A percentile compares a stretch with the other conserved stretches of the same genome.
These are phyloP conservation scores for Aeoliscus strigatus DNA, from an alignment of 2,797 vertebrate genomes.

Conservation along the genomic window DNA sequence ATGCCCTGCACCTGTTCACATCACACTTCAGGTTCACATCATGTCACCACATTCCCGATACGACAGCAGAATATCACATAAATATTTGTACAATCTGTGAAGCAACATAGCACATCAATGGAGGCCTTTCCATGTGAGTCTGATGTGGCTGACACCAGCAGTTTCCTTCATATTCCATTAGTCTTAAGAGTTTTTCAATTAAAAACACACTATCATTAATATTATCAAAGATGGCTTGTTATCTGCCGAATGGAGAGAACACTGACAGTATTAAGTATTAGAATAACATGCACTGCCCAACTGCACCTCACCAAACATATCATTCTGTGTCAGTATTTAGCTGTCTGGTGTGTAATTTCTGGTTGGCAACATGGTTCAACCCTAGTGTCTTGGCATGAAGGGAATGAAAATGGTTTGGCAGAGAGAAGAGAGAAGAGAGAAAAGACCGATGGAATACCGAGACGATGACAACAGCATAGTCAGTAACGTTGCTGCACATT, in stretches of 20 bases:
- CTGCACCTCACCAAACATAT: slow-evolving; percentile 44
- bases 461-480: slow-evolving; percentile 47
- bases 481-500: slow-evolving; percentile 45
- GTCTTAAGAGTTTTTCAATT: too few relatives aligned
- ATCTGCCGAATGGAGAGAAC: slow-evolving; percentile 10
- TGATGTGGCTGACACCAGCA: too few relatives aligned
- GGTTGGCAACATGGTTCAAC: slow-evolving; percentile 31
- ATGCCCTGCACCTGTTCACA: slow-evolving; percentile 18
- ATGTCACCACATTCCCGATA: slow-evolving; percentile 44
- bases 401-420: slow-evolving; percentile 40
- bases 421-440: slow-evolving; percentile 5
- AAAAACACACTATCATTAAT: too few relatives aligned
- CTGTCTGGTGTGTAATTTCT: slow-evolving; percentile 45
- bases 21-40: slow-evolving; percentile 27
- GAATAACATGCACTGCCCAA: slow-evolving; percentile 13
- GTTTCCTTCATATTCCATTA: too few relatives aligned
- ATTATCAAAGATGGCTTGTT: too few relatives aligned
- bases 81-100: too few relatives aligned
- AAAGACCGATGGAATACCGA: slow-evolving; percentile 10
- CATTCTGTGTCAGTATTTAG: slow-evolving; percentile 48
- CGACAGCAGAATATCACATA: slow-evolving; percentile 30
- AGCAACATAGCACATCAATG: too few relatives aligned
- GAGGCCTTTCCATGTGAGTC: too few relatives aligned
- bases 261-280: slow-evolving; percentile 1
- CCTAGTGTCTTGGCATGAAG: slow-evolving; percentile 30